Evolutionary conservation across 1,140 invertebrate species (phyloP), one percentile per base, ranked within the genome.

Genomic region (Drosophila neocordata): DNA sequence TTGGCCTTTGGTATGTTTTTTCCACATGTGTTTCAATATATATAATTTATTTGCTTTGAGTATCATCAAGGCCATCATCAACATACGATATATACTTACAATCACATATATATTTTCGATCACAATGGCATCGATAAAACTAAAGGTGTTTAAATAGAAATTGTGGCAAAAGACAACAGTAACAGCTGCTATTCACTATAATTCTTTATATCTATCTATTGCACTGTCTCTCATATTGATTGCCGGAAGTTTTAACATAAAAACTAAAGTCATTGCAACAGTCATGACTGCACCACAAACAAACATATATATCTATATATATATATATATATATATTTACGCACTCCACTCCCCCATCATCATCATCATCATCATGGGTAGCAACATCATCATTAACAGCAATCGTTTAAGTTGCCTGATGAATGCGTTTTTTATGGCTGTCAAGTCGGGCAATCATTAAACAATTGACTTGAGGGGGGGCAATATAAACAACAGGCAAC

Each of bases 181-280:
- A 62, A 38, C 12, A 5, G 35, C 11, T 38, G 18, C 52, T 0
- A 65, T 58, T 73, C 53, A 52, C 24, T 55, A 73, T 69, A 58
- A 22, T 53, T 64, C 63, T 53, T 72, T 64, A 3, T 52, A 3
- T n/a, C 37, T 18, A 1, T 15, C n/a, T 41, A 4, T 41, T n/a
- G n/a, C 13, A 13, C 18, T 34, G 27, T 4, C 38, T 35, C 20
- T 2, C 64, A 9, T 41, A 61, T 73, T 76, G 77, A 82, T 75
- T 65, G 69, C 72, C 72, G 80, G 80, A 83, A 84, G 80, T 83
- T 65, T 78, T 65, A 67, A 66, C 59, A 79, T 84, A 74, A 74
- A 75, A 75, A 73, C 48, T 20, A 20, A 48, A 48, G 41, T 20
- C 41, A 11, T 48, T 53, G 70, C 73, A 65, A 5, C 67, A 22